Evolutionary conservation across 2,113 vertebrate species (phyloP).

Genomic region (Vireo altiloquus): DNA sequence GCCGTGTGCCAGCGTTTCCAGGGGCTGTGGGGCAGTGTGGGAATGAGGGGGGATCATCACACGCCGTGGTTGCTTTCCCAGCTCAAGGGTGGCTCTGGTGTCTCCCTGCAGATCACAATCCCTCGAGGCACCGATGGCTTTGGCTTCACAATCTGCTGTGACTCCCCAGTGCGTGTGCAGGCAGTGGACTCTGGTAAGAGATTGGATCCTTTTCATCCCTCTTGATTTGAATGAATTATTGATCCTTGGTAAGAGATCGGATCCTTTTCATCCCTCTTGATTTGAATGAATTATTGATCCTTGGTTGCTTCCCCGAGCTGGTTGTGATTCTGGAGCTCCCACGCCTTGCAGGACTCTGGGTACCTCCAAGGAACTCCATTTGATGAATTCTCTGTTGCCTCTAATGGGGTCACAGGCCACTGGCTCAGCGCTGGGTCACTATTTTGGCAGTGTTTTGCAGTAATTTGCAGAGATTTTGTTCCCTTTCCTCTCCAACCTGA

Average conservation of each 20-base stretch:
- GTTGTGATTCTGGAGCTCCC: background rate
- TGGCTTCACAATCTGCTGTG: conserved; percentile 96
- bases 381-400: background rate
- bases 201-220: background rate
- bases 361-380: background rate
- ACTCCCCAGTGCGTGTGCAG: conserved; percentile 93
- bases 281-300: background rate
- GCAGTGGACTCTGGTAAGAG: conserved; percentile 90
- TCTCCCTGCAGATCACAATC: conserved; percentile 85
- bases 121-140: conserved; percentile 90
- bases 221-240: background rate
- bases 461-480: background rate
- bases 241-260: conserved; percentile 32
- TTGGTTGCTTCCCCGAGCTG: background rate
- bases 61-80: background rate
- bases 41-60: background rate
- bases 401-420: background rate
- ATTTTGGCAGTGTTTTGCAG: background rate
- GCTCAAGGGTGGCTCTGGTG: background rate
- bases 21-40: background rate
- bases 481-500: background rate
- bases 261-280: background rate
- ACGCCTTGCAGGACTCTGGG: background rate
- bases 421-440: background rate
- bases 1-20: fast-evolving